A percentile compares a stretch with the other conserved stretches of the same genome.
phyloP scores from a whole-genome alignment of 2,113 vertebrate genomes.

The Callaeas wilsoni region DNA sequence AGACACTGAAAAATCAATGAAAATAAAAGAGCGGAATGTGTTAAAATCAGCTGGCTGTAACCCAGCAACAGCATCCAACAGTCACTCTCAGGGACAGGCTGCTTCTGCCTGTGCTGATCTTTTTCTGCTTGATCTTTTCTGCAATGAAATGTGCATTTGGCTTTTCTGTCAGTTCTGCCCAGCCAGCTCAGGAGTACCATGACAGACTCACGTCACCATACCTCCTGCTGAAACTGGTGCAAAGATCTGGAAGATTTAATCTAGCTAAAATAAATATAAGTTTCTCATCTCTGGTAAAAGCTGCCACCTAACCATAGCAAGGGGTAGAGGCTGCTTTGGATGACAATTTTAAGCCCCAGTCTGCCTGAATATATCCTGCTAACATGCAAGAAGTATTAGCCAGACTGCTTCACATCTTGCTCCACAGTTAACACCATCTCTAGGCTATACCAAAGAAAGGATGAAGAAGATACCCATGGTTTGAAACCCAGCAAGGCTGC shows the following conservation, averaged over 20 bases:
- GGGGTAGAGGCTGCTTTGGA: not conserved
- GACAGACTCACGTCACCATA: not conserved
- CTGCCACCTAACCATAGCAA: not conserved
- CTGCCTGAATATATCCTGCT: not conserved
- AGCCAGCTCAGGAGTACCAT: not conserved
- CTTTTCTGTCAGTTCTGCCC: not conserved
- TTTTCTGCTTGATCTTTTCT: not conserved
- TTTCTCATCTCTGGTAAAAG: not conserved
- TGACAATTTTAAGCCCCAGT: not conserved
- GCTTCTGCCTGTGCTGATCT: not conserved
- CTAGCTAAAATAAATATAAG: not conserved
- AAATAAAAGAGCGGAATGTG: not conserved
- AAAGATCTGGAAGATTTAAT: not conserved
- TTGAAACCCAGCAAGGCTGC: not conserved
- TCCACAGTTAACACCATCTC: not conserved
- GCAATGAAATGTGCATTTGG: not conserved
- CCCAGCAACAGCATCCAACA: constrained; percentile 27
- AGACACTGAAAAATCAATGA: not conserved
- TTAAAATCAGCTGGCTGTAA: constrained; percentile 18
- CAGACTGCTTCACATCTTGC: not conserved
- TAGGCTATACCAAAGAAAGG: not conserved
- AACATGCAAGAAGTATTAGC: not conserved
- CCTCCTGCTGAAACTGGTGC: not conserved
- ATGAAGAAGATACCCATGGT: not conserved
- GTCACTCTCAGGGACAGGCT: not conserved